Base-by-base conservation (phyloP, 2,797 vertebrate genomes). In the Poeciliopsis paucimaculata region DNA sequence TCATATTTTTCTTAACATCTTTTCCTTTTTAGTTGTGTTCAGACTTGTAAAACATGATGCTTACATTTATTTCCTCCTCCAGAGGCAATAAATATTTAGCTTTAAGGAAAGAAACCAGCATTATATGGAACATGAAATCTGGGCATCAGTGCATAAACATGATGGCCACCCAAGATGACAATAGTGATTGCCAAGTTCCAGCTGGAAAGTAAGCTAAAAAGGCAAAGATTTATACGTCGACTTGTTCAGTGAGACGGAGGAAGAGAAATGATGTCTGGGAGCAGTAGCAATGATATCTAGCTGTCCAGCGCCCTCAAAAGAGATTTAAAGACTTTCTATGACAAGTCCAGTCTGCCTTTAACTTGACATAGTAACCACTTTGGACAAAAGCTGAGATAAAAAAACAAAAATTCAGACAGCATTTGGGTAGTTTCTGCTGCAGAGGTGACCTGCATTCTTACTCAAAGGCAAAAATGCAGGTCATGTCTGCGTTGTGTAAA, bases 81-180 rank as follows among this genome's bases (percentile, higher is more conserved):
- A 15, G 68, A 45, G 68, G 46, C 68, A 72, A 16, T 72, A 46
- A 28, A 45, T 45, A 28, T 72, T 72, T 72, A 72, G n/a, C 43
- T 41, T 68, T 68, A 23, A 68, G 6, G 20, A 68, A 68, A 68
- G 36, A 46, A 72, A 46, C n/a, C 41, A 18, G 68, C n/a, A 46
- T 72, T 72, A 72, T 16, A 46, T 16, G 43, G 26, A 72, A 72
- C 68, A 70, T 39, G 4, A 12, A 70, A 23, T 70, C 23, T 26
- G 39, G 20, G 20, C 39, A 70, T 43, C 23, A 70, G 23, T 43
- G 36, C 23, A 45, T 45, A 45, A 53, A 45, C 26, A 46, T 28
- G 28, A 28, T 28, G 41, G 43, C 43, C 68, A 72, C 41, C n/a
- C 68, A 72, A 16, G 43, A 46, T 72, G 41, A 72, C 41, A 28